These are phyloP conservation scores for Drosophila serrata DNA, from an alignment of 1,140 invertebrate genomes.

Conservation along the genomic window DNA sequence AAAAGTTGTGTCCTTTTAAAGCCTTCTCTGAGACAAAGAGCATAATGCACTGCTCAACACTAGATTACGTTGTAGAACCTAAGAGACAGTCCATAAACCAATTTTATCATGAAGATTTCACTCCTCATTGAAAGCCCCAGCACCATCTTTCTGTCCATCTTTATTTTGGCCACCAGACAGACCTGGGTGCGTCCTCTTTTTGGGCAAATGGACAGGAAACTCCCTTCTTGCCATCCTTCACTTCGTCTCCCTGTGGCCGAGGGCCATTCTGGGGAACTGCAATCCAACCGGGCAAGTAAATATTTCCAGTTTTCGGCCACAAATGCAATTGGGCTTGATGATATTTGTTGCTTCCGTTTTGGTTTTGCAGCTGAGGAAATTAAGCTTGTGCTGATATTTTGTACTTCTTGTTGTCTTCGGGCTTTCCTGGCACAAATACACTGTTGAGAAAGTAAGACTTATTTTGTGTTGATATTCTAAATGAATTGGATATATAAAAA, in stretches of 20 bases:
- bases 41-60: conserved; percentile 54
- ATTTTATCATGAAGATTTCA: conserved; percentile 64
- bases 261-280: conserved; percentile 7
- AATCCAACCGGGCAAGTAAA: conserved; percentile 55
- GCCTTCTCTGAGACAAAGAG: conserved; percentile 15
- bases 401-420: conserved; percentile 21
- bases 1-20: not conserved
- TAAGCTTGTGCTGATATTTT: conserved; percentile 56
- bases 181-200: conserved; percentile 29
- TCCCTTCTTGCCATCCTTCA: conserved; percentile 9
- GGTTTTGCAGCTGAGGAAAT: conserved; percentile 71
- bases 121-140: conserved; percentile 21
- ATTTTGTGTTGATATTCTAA: not conserved
- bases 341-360: conserved; percentile 82
- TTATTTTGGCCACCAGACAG: conserved; percentile 29
- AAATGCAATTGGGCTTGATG: conserved; percentile 83
- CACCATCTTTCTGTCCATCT: conserved; percentile 36
- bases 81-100: conserved; percentile 69
- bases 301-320: conserved; percentile 81
- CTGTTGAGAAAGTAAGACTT: conserved; percentile 8
- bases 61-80: conserved; percentile 45
- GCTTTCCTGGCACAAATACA: conserved; percentile 20
- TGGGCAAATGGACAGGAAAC: conserved; percentile 48
- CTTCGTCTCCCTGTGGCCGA: conserved; percentile 17
- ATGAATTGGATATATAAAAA: not conserved